Conservation (phyloP, 2,113 vertebrate species). For the Oreotragus oreotragus region DNA sequence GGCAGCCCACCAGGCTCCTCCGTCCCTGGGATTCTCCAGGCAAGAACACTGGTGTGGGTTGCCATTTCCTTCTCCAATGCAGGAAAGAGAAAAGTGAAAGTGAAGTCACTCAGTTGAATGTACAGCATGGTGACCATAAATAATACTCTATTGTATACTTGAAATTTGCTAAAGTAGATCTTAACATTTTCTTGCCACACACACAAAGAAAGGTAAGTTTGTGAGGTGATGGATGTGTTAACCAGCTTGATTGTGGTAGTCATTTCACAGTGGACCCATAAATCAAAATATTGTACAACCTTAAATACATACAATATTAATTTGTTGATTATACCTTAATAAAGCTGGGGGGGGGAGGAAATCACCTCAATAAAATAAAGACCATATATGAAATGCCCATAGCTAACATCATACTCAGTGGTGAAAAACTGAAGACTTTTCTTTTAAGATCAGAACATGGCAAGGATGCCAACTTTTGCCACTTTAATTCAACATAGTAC, state of each 20-base stretch:
- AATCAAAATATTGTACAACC: not conserved
- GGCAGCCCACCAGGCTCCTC: too few species aligned
- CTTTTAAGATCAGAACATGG: not conserved
- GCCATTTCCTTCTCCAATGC: too few species aligned
- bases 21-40: too few species aligned
- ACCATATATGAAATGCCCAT: not conserved
- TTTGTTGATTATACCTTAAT: not conserved
- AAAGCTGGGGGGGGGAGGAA: not conserved
- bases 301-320: not conserved
- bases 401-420: not conserved
- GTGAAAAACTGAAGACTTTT: not conserved
- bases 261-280: not conserved
- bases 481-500: not conserved
- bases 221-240: not conserved
- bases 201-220: not conserved
- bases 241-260: not conserved
- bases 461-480: not conserved
- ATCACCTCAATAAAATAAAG: not conserved
- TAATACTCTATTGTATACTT: not conserved
- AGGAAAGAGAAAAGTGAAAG: too few species aligned
- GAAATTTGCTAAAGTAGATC: not conserved
- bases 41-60: too few species aligned
- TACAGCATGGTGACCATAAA: not conserved
- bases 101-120: too few species aligned
- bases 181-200: not conserved